Base-by-base conservation (phyloP, 2,113 vertebrate species). In the Leptosomus discolor region DNA sequence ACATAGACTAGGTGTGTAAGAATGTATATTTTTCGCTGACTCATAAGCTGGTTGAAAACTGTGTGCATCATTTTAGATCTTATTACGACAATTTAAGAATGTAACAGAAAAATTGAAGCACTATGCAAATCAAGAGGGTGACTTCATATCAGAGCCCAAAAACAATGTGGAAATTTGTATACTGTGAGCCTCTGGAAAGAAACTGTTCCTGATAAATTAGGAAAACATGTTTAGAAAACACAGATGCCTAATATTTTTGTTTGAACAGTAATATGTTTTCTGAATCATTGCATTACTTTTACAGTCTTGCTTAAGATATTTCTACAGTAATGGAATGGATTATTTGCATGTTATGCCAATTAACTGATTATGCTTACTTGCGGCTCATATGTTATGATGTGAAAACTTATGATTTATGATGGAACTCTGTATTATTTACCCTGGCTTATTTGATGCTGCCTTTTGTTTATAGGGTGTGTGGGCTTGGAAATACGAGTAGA, bases 241-340 rank as follows among this genome's bases (percentile, higher is more conserved):
- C 90, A 96, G 92, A 94, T 86, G 76, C 77, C 61, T 83, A 61
- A 74, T 89, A 88, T 89, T 86, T 95, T 88, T 90, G 70, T 88
- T 85, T 90, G 76, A 94, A 67, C 29, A 85, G 79, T 73, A 91
- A 73, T 65, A 50, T 84, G 71, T 81, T 91, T 82, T 88, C 77
- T 89, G 80, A 96, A 93, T 92, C 74, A 53, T 48, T 45, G 82
- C 39, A 57, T 85, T 87, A 81, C 75, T 94, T 79, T 87, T 94
- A 63, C 78, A 80, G 34, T 58, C 84, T 84, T 92, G 57, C 79
- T 63, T 69, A 83, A 90, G 69, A 26, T 69, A 67, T 36, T 94
- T 89, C 45, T 53, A 16, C 46, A 69, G 79, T 57, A 95, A 93
- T 54, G 26, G 71, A 91, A 75, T 34, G 79, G 56, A 82, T 88